Evolutionary conservation across 2,888 invertebrate species (phyloP), one percentile per base, ranked within the genome.

Genomic region (Galerucella calmariensis): DNA sequence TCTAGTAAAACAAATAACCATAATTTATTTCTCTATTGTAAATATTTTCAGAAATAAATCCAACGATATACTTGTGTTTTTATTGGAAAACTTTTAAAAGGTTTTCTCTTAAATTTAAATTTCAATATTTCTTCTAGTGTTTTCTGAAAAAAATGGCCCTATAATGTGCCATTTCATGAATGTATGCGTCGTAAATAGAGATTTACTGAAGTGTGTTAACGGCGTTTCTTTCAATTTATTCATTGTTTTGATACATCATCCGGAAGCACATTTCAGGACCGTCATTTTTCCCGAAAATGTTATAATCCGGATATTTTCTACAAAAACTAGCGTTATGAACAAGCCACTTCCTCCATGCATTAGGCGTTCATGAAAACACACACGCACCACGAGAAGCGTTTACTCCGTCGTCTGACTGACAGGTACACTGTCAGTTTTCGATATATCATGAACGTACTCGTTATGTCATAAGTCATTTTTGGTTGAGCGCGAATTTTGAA

Each of bases 101-200:
- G 14, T 41, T 62, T 27, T 41, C 5, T 35, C n/a, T 41, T 9
- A 3, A 62, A 62, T 41, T n/a, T n/a, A 16, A 35, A n/a, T 41
- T 41, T 62, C 62, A 12, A 62, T 62, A 14, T 62, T 62, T 62
- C 27, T 59, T 59, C 27, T 10, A 24, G 16, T 27, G 20, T 59
- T 10, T 8, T 12, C 8, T 44, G 24, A 8, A 14, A 27, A 41
- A 35, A 62, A n/a, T n/a, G 35, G 35, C 27, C 16, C 35, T 62
- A 9, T 27, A 41, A 62, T n/a, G 62, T 35, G 51, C 41, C 41
- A 10, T 41, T 59, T 27, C 59, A 27, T 62, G 62, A 62, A 62
- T 62, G 24, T 41, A 62, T 62, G 41, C 5, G 35, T 62, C 62
- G 35, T 27, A 27, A 59, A 59, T 62, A n/a, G 41, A n/a, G 16